A percentile compares a stretch with the other conserved stretches of the same genome.
These are phyloP conservation scores for Drosophila tristis DNA, from an alignment of 1,140 invertebrate genomes.

Conservation along the genomic window DNA sequence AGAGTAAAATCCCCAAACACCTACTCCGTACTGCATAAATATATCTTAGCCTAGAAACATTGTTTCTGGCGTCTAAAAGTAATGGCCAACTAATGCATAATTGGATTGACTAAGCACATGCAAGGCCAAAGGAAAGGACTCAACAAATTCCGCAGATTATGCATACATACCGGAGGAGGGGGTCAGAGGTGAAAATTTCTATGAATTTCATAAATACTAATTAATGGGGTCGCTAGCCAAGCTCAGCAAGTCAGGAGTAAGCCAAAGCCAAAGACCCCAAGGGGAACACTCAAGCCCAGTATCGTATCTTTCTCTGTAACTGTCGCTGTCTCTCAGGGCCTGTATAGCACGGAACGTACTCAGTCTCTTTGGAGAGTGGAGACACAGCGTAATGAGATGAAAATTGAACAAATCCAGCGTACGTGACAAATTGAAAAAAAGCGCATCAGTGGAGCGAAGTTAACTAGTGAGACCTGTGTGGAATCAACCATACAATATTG, in stretches of 20 bases:
- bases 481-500: constrained; percentile 80
- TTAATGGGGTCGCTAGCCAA: constrained; percentile 61
- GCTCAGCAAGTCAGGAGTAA: background rate
- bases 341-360: too few relatives aligned
- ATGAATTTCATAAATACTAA: constrained; percentile 81
- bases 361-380: too few relatives aligned
- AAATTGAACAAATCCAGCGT: constrained; percentile 68
- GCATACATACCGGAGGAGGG: constrained; percentile 1
- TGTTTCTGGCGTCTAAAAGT: constrained; percentile 38
- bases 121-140: constrained; percentile 34
- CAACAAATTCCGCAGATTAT: constrained; percentile 57
- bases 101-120: constrained; percentile 73
- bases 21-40: background rate
- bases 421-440: constrained; percentile 84
- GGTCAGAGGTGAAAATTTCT: constrained; percentile 53
- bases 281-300: background rate
- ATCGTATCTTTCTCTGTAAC: background rate
- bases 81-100: constrained; percentile 73
- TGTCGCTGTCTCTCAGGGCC: constrained; percentile 8
- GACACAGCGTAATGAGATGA: constrained; percentile 59
- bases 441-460: constrained; percentile 81
- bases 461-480: constrained; percentile 81
- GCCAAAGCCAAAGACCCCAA: background rate
- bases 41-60: constrained; percentile 56
- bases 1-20: background rate